Percentiles rank a stretch among this genome's conserved stretches.
These are phyloP conservation scores for Drosophila lacteicornis DNA, from an alignment of 1,140 invertebrate species.

Conservation along the genomic window DNA sequence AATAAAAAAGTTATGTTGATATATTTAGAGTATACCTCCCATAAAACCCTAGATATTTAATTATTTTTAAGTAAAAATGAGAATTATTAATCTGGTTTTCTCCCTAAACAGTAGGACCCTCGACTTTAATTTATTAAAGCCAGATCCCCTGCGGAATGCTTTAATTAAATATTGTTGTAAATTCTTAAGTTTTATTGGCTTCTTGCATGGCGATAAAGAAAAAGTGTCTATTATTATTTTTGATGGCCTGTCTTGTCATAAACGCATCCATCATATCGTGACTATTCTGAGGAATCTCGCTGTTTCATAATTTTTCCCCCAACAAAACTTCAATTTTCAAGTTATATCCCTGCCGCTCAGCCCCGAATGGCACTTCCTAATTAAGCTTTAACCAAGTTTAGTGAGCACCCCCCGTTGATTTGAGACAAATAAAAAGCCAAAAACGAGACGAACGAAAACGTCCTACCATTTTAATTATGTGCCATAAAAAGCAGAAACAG, in stretches of 20 bases:
- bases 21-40: too few species aligned
- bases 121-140: neutral
- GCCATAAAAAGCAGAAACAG: slow-evolving; percentile 47
- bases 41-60: too few species aligned
- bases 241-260: slow-evolving; percentile 11
- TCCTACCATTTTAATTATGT: slow-evolving; percentile 70
- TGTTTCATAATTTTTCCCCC: slow-evolving; percentile 26
- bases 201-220: neutral
- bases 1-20: too few species aligned
- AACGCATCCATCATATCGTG: slow-evolving; percentile 17
- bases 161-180: slow-evolving; percentile 18
- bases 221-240: slow-evolving; percentile 32
- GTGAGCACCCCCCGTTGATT: slow-evolving; percentile 38
- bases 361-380: slow-evolving; percentile 27
- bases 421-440: slow-evolving; percentile 47
- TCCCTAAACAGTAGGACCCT: neutral
- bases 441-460: slow-evolving; percentile 38
- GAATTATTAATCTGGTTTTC: neutral
- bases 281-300: slow-evolving; percentile 18
- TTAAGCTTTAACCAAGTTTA: slow-evolving; percentile 44
- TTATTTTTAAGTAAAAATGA: neutral
- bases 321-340: slow-evolving; percentile 9
- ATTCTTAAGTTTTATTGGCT: slow-evolving; percentile 19
- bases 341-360: slow-evolving; percentile 7
- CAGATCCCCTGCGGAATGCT: slow-evolving; percentile 1